Evolutionary conservation across 2,888 invertebrate genomes (phyloP), one percentile per base, ranked within the genome.

Genomic region (Heteromyza rotundicornis): DNA sequence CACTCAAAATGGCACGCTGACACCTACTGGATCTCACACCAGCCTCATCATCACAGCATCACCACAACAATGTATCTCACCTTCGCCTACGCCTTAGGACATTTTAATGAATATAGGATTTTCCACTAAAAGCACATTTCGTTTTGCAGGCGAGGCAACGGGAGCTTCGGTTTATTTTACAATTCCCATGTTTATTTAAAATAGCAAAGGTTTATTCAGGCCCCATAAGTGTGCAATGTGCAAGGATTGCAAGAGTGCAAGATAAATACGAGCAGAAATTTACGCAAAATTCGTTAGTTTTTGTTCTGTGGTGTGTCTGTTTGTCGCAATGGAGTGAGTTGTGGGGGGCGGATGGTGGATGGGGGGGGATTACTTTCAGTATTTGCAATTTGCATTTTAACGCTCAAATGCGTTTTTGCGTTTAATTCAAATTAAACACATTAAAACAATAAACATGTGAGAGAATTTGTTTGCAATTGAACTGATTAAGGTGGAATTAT

Each of bases 201-300:
- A 24, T 24, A 51, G 40, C n/a, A 5, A 53, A 53, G 27, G 53
- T 53, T 53, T 53, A 53, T 53, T 53, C 53, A 53, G 53, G 53
- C 27, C n/a, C 53, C 16, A 12, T 54, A 32, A 27, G 40, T 44
- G 16, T 52, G 44, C 36, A 12, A 24, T 27, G 50, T 69, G 70
- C 73, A 75, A 74, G n/a, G n/a, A n/a, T n/a, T n/a, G n/a, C n/a
- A n/a, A n/a, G n/a, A 73, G 75, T 73, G 73, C 73, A 73, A 73
- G 74, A 72, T 75, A 73, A 73, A 73, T 73, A 73, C 72, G 62
- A 75, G 70, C 75, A 73, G 73, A n/a, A n/a, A 73, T 73, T 73
- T 75, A 75, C 75, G 74, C 69, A 74, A 75, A 73, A 69, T 74
- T 68, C 67, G 59, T 53, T 40, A 52, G 52, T 58, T 22, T 58